Conservation (phyloP, 2,113 vertebrate species). For the Elachura formosa region DNA sequence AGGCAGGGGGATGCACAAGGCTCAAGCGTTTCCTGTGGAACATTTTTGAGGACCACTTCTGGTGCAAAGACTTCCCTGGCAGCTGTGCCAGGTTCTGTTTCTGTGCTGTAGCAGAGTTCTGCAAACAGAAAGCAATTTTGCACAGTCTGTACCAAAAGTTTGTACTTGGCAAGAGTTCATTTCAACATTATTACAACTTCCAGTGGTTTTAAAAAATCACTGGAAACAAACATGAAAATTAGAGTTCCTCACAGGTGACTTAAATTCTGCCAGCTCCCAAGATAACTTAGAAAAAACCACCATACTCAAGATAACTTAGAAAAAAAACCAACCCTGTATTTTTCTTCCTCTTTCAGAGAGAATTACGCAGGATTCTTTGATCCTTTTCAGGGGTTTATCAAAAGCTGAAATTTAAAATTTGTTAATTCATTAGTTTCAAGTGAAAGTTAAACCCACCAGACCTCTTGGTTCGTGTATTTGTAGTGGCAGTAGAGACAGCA, state of each 20-base stretch:
- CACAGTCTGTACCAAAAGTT: not conserved
- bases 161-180: not conserved
- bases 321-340: rapidly evolving
- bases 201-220: not conserved
- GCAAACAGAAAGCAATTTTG: not conserved
- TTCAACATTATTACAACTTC: not conserved
- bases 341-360: not conserved
- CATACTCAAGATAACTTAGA: not conserved
- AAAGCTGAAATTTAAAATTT: not conserved
- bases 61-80: not conserved
- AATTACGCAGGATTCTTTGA: not conserved
- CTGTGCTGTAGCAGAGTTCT: not conserved
- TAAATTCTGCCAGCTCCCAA: not conserved
- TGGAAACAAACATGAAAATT: not conserved
- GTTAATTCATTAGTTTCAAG: not conserved
- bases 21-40: not conserved
- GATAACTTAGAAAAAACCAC: not conserved
- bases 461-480: not conserved
- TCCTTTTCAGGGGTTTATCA: not conserved
- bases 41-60: not conserved
- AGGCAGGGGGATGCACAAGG: not conserved
- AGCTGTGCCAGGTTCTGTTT: not conserved
- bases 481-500: not conserved
- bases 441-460: not conserved
- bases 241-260: not conserved